Conservation (phyloP, 2,113 vertebrate genomes). For the Dryoscopus gambensis region DNA sequence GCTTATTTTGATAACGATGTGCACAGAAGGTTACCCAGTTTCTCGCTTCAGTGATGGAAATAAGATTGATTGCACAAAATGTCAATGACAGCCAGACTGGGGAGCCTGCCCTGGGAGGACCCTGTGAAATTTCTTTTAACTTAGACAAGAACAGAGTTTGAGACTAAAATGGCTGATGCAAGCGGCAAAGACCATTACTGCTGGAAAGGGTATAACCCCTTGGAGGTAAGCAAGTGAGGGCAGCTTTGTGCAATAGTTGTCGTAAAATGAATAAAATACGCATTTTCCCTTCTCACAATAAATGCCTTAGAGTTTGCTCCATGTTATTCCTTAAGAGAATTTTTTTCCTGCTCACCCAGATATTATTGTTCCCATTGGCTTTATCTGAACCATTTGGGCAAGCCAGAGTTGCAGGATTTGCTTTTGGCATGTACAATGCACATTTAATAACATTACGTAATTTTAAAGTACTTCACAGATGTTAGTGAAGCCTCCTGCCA, state of each 20-base stretch:
- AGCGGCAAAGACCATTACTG: neutral
- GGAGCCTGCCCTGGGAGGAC: neutral
- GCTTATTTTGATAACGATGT: conserved; percentile 39
- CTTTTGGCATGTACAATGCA: neutral
- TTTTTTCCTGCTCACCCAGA: neutral
- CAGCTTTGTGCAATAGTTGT: neutral
- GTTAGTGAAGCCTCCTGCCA: neutral
- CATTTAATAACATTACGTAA: neutral
- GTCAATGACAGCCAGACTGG: neutral
- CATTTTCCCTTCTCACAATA: neutral
- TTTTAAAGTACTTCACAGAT: neutral
- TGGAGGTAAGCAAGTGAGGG: neutral
- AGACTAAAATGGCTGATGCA: neutral
- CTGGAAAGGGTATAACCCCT: neutral
- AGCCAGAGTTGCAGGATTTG: neutral
- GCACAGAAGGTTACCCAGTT: conserved; percentile 11
- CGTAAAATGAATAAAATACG: neutral
- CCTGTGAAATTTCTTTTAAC: conserved; percentile 18
- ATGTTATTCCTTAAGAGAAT: neutral
- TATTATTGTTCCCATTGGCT: conserved; percentile 14
- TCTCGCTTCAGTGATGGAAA: conserved; percentile 7
- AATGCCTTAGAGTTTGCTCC: neutral
- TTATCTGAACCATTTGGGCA: neutral
- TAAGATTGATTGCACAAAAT: conserved; percentile 28
- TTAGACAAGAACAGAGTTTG: neutral